phyloP scores from a whole-genome alignment of 1,140 invertebrate genomes.

The Leptinotarsa lineolata region DNA sequence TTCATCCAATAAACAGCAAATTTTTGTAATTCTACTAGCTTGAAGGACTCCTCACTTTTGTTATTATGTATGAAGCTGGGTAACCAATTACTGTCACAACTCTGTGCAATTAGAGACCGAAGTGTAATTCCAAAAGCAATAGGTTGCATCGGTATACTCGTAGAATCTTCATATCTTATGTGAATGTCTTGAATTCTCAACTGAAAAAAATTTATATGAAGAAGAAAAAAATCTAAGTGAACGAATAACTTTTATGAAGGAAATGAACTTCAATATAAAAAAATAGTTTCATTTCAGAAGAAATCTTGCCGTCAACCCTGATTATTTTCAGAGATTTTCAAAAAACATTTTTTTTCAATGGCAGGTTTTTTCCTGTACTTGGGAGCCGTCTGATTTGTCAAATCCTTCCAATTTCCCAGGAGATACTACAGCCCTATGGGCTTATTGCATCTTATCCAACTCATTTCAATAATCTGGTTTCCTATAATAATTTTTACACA shows the following conservation, averaged over 20 bases:
- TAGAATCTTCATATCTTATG: slow-evolving; percentile 90
- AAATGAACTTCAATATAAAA: too few species aligned
- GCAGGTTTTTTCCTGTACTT: too few species aligned
- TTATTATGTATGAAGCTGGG: slow-evolving; percentile 75
- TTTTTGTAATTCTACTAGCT: slow-evolving; percentile 85
- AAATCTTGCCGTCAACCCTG: too few species aligned
- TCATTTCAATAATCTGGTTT: not conserved
- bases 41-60: slow-evolving; percentile 72
- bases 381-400: too few species aligned
- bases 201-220: slow-evolving; percentile 58
- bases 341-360: too few species aligned
- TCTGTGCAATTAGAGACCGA: slow-evolving; percentile 82
- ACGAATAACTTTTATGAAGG: too few species aligned
- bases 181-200: slow-evolving; percentile 94
- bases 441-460: not conserved
- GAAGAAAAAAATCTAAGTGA: not conserved
- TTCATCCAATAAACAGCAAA: slow-evolving; percentile 92
- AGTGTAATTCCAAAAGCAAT: slow-evolving; percentile 89
- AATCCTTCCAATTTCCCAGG: too few species aligned
- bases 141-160: slow-evolving; percentile 67
- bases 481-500: too few species aligned
- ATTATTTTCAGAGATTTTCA: too few species aligned
- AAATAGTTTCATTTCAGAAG: too few species aligned
- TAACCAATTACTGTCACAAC: slow-evolving; percentile 87
- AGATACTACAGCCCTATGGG: too few species aligned